Evolutionary conservation across 2,113 vertebrate genomes (phyloP).

Genomic region (Paradoxurus hermaphroditus): DNA sequence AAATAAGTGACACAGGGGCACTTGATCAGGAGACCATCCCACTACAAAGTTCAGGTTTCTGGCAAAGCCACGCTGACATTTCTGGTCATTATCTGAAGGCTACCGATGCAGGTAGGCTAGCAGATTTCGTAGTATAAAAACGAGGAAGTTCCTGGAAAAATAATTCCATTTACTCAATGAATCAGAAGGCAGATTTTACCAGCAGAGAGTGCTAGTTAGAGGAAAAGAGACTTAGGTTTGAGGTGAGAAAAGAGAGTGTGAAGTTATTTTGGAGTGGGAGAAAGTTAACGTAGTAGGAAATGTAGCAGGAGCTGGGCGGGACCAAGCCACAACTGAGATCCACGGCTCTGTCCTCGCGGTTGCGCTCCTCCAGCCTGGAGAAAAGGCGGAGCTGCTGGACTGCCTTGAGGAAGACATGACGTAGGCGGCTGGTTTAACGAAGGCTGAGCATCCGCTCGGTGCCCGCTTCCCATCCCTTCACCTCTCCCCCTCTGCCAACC

Average conservation of each 20-base stretch:
- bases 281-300: not conserved
- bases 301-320: not conserved
- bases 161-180: slow-evolving; percentile 33
- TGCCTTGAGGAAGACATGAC: not conserved
- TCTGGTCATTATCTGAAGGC: slow-evolving; percentile 62
- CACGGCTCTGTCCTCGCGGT: not conserved
- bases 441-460: fast-evolving
- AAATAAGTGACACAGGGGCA: not conserved
- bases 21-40: not conserved
- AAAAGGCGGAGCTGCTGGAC: not conserved
- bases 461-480: not conserved
- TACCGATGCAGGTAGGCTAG: not conserved
- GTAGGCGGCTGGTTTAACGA: not conserved
- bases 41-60: slow-evolving; percentile 31
- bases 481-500: not conserved
- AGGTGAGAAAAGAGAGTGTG: not conserved
- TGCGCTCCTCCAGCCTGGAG: not conserved
- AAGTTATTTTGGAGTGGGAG: not conserved
- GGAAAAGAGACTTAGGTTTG: not conserved
- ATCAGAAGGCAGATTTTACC: not conserved
- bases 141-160: not conserved
- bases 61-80: slow-evolving; percentile 64
- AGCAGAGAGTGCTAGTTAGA: not conserved
- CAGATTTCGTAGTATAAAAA: not conserved
- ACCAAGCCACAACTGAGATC: not conserved